These are phyloP conservation scores for Euspilapteryx auroguttella DNA, from an alignment of 2,888 invertebrate species.

Conservation along the genomic window DNA sequence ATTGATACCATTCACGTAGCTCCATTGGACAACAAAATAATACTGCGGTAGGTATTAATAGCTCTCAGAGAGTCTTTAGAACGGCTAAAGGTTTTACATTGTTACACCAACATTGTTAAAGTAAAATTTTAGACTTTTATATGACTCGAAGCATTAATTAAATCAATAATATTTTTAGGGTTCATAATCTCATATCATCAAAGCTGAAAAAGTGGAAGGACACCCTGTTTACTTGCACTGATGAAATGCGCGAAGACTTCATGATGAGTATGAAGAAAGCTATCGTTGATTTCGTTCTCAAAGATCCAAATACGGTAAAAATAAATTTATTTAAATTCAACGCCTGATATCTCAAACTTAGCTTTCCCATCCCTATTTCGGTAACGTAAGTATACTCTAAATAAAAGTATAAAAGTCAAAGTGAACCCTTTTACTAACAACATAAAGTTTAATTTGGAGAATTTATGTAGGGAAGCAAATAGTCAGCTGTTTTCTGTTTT, in stretches of 20 bases:
- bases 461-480: no score
- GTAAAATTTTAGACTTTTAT: neutral
- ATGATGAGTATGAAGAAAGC: slow-evolving; percentile 88
- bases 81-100: slow-evolving; percentile 1
- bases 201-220: slow-evolving; percentile 65
- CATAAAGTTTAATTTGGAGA: neutral
- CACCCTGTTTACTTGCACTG: slow-evolving; percentile 63
- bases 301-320: slow-evolving; percentile 66
- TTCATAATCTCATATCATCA: slow-evolving; percentile 65
- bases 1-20: slow-evolving; percentile 89
- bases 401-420: no score
- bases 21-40: slow-evolving; percentile 74
- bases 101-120: neutral
- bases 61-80: slow-evolving; percentile 1
- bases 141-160: neutral
- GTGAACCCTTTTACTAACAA: neutral
- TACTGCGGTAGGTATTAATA: slow-evolving; percentile 52
- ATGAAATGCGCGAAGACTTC: slow-evolving; percentile 85
- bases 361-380: no score
- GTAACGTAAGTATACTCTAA: no score
- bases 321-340: neutral
- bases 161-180: slow-evolving; percentile 30
- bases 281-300: slow-evolving; percentile 88
- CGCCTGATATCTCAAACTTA: no score
- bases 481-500: no score